A percentile compares a stretch with the other conserved stretches of the same genome.
Evolutionary conservation across 2,888 invertebrate genomes (phyloP).

Genomic region (Meiosimyza decipiens): DNA sequence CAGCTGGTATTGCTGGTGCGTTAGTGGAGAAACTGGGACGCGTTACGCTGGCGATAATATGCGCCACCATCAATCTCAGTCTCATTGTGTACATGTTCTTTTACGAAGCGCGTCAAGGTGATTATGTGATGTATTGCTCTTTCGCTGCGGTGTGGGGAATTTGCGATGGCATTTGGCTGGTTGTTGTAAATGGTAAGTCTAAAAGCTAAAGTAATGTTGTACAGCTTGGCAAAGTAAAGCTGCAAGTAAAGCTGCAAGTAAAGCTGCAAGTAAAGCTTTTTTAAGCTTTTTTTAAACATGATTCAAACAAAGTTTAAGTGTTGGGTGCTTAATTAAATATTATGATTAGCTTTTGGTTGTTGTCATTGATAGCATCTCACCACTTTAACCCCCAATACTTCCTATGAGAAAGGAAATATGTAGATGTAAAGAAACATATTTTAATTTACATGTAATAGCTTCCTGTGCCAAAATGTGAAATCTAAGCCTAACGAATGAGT

Average conservation of each 20-base stretch:
- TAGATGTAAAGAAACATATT: too few species aligned
- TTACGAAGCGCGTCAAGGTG: slow-evolving; percentile 79
- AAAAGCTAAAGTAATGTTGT: not conserved
- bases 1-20: slow-evolving; percentile 83
- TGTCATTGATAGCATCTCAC: not conserved
- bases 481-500: too few species aligned
- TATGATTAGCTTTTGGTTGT: slow-evolving; percentile 10
- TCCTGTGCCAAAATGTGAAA: too few species aligned
- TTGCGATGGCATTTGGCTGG: slow-evolving; percentile 91
- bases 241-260: too few species aligned
- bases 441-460: too few species aligned
- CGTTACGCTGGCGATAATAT: slow-evolving; percentile 80
- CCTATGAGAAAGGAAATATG: too few species aligned
- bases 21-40: slow-evolving; percentile 81
- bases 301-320: not conserved
- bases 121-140: slow-evolving; percentile 78
- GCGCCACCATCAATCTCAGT: slow-evolving; percentile 77
- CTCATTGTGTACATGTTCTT: slow-evolving; percentile 75
- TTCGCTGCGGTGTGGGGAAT: slow-evolving; percentile 89
- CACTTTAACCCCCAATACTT: not conserved
- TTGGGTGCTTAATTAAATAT: too few species aligned
- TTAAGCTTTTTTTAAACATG: too few species aligned
- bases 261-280: too few species aligned
- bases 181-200: slow-evolving; percentile 86
- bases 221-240: too few species aligned